These are phyloP conservation scores for Myiozetetes cayanensis DNA, from an alignment of 2,113 vertebrate genomes.

Conservation along the genomic window DNA sequence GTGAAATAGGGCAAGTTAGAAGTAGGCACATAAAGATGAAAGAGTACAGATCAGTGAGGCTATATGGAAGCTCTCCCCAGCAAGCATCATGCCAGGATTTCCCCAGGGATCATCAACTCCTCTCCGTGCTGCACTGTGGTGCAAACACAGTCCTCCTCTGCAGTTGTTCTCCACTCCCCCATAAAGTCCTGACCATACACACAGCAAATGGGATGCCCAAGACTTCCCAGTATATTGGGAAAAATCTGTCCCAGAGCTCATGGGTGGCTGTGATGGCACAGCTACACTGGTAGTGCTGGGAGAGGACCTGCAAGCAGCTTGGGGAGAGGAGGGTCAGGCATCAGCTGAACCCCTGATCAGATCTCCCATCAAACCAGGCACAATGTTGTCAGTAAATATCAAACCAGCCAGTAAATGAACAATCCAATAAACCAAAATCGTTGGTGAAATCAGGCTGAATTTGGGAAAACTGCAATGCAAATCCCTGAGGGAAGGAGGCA, in stretches of 20 bases:
- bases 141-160: background rate
- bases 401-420: background rate
- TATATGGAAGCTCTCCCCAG: constrained; percentile 10
- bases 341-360: background rate
- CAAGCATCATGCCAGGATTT: background rate
- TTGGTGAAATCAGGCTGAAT: background rate
- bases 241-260: background rate
- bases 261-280: background rate
- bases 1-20: constrained; percentile 19
- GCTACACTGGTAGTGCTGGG: accelerated
- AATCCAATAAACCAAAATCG: background rate
- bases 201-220: background rate
- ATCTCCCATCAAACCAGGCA: background rate
- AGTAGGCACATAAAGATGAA: constrained; percentile 46
- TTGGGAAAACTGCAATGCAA: background rate
- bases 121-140: background rate
- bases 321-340: background rate
- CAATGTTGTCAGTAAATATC: background rate
- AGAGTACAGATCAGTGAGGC: background rate
- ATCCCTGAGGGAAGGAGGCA: background rate
- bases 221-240: background rate
- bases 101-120: background rate
- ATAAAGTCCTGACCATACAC: background rate
- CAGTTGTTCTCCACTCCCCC: background rate
- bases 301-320: background rate